Percentiles rank a stretch among this genome's conserved stretches.
These are phyloP conservation scores for Dorcus parallelipipedus DNA, from an alignment of 2,888 invertebrate genomes.

Conservation along the genomic window DNA sequence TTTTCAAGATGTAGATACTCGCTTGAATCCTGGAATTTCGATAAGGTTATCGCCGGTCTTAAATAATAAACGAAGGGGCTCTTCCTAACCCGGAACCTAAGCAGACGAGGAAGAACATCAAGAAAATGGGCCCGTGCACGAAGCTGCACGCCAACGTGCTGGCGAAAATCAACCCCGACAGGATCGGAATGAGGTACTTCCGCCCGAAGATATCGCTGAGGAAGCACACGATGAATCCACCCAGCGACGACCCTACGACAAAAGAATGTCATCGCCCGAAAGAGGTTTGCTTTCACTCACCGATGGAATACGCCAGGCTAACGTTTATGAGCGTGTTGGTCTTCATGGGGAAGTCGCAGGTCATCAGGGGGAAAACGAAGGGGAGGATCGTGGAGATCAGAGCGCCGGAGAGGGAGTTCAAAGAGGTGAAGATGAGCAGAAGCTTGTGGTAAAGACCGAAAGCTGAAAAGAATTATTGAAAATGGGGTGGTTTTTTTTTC, in stretches of 20 bases:
- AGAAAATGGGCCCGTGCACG: conserved; percentile 40
- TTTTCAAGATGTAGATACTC: conserved; percentile 39
- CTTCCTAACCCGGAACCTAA: conserved; percentile 45
- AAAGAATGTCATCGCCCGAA: too few species aligned
- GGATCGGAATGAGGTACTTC: conserved; percentile 41
- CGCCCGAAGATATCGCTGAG: conserved; percentile 46
- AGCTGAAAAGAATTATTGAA: conserved; percentile 28
- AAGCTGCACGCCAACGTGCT: conserved; percentile 45
- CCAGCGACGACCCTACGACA: conserved; percentile 42
- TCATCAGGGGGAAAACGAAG: conserved; percentile 38
- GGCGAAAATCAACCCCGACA: conserved; percentile 43
- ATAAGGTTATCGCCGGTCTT: not conserved
- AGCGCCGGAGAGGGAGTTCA: conserved; percentile 34
- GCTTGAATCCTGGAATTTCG: conserved; percentile 41
- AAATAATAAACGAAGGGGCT: not conserved
- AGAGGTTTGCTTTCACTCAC: not conserved
- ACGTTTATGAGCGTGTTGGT: conserved; percentile 29
- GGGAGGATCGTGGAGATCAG: conserved; percentile 33
- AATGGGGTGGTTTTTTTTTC: not conserved
- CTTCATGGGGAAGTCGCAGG: conserved; percentile 33
- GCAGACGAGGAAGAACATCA: conserved; percentile 43
- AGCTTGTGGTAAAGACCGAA: conserved; percentile 45
- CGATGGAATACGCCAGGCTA: conserved; percentile 3
- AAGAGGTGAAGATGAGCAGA: conserved; percentile 34
- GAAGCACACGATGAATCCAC: conserved; percentile 40